phyloP scores from a whole-genome alignment of 2,113 vertebrate genomes.

The Budorcas taxicolor region DNA sequence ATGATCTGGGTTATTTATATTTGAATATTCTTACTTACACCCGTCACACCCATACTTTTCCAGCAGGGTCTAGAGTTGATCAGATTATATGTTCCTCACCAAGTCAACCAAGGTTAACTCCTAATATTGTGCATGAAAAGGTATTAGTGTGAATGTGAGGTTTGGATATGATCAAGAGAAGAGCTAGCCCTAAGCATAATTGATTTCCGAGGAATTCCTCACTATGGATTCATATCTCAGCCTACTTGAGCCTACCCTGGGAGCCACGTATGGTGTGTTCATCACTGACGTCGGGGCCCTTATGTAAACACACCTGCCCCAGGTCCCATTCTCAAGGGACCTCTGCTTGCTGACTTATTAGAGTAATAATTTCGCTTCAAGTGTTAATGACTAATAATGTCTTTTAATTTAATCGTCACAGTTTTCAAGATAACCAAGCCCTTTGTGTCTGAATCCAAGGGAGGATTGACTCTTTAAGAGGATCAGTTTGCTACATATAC shows the following conservation, averaged over 20 bases:
- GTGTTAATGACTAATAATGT: not conserved
- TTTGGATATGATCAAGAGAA: not conserved
- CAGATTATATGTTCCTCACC: not conserved
- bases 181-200: not conserved
- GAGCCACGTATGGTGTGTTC: fast-evolving
- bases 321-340: fast-evolving
- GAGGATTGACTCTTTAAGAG: too few relatives aligned
- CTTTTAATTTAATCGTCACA: not conserved
- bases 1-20: not conserved
- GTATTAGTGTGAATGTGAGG: too few relatives aligned
- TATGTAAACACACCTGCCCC: not conserved
- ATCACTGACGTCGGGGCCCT: not conserved
- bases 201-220: not conserved
- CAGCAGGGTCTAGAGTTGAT: not conserved
- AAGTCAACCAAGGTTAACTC: not conserved
- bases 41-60: not conserved
- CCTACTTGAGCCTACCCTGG: fast-evolving
- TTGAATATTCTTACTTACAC: not conserved
- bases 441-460: not conserved
- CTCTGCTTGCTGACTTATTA: not conserved
- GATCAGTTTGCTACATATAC: fast-evolving
- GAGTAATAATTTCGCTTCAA: not conserved
- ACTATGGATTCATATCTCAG: fast-evolving
- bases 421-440: not conserved
- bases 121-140: not conserved